These are phyloP conservation scores for Tetraneura akinire DNA, from an alignment of 1,140 invertebrate species.

Conservation along the genomic window DNA sequence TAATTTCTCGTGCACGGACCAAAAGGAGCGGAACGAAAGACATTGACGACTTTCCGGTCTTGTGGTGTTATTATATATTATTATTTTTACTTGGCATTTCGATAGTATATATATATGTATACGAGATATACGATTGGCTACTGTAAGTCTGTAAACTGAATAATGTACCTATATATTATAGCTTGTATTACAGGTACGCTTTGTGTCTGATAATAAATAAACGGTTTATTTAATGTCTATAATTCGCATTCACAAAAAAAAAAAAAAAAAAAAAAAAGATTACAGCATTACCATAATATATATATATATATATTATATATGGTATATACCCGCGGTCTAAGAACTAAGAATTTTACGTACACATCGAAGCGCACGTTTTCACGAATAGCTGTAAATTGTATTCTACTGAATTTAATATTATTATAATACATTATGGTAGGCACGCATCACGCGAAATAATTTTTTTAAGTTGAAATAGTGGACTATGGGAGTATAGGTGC, in stretches of 20 bases:
- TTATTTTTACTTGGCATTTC: not conserved
- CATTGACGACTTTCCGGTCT: constrained; percentile 19
- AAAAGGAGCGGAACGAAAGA: constrained; percentile 31
- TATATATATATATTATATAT: not conserved
- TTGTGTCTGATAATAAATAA: not conserved
- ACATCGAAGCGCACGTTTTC: too few species aligned
- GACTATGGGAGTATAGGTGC: too few species aligned
- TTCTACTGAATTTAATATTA: not conserved
- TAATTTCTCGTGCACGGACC: not conserved
- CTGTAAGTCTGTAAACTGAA: too few species aligned
- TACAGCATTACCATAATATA: constrained; percentile 4
- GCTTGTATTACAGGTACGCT: too few species aligned
- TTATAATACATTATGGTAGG: too few species aligned
- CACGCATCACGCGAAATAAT: too few species aligned
- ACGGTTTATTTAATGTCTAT: not conserved
- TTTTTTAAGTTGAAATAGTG: too few species aligned
- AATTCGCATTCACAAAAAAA: not conserved
- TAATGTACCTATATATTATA: too few species aligned
- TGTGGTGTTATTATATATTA: constrained; percentile 15
- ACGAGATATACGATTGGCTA: too few species aligned
- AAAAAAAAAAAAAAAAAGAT: too few species aligned
- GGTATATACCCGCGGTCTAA: too few species aligned
- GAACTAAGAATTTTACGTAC: not conserved
- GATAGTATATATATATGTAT: not conserved
- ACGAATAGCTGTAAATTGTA: not conserved